These are phyloP conservation scores for Lysandra bellargus DNA, from an alignment of 2,888 invertebrate genomes.

Conservation along the genomic window DNA sequence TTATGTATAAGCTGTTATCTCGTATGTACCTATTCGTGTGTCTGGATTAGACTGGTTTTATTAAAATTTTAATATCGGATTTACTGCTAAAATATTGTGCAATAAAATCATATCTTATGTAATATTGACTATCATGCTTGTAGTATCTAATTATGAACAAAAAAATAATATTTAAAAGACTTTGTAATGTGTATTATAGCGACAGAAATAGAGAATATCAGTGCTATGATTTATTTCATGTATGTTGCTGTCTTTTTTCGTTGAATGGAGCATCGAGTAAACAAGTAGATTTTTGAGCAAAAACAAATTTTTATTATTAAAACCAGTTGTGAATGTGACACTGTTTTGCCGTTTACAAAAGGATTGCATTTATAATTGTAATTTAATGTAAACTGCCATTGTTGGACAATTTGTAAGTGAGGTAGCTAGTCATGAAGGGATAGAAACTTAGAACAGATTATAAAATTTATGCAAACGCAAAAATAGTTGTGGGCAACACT, in stretches of 20 bases:
- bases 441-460: neutral
- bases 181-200: too few species aligned
- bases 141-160: too few species aligned
- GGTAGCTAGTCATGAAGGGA: slow-evolving; percentile 18
- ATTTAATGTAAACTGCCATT: slow-evolving; percentile 17
- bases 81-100: neutral
- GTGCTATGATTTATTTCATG: too few species aligned
- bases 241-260: neutral
- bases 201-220: too few species aligned
- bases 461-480: neutral
- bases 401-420: slow-evolving; percentile 20
- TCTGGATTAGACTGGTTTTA: slow-evolving; percentile 18
- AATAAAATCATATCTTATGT: neutral
- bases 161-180: too few species aligned
- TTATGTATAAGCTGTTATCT: slow-evolving; percentile 30
- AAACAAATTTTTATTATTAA: neutral
- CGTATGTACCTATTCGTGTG: slow-evolving; percentile 22
- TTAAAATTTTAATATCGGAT: neutral
- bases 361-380: slow-evolving; percentile 9
- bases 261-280: neutral
- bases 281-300: neutral
- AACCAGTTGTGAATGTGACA: neutral
- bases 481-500: neutral
- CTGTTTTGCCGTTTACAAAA: neutral
- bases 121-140: too few species aligned